A percentile compares a stretch with the other conserved stretches of the same genome.
Conservation (phyloP, 2,797 vertebrate species). For the Neoniphon sammara region DNA sequence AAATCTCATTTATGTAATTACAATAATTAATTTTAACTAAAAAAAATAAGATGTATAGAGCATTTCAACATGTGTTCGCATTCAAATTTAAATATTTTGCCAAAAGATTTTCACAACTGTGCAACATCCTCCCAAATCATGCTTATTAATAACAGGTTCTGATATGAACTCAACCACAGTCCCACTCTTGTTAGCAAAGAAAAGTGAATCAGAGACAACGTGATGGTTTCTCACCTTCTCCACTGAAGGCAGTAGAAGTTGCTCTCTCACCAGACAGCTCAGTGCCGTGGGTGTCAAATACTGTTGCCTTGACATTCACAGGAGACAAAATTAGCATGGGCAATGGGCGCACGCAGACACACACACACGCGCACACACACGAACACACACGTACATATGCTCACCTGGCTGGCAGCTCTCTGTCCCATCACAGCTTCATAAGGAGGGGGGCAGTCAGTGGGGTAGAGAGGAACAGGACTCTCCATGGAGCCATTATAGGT, state of each 20-base stretch:
- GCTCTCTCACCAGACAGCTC: conserved; percentile 89
- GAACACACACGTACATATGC: conserved; percentile 17
- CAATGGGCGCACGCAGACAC: neutral
- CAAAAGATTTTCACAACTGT: neutral
- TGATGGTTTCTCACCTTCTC: conserved; percentile 85
- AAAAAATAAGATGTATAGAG: too few relatives aligned
- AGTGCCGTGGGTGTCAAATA: conserved; percentile 89
- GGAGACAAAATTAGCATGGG: conserved; percentile 36
- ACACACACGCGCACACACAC: conserved; percentile 10
- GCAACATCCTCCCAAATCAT: neutral
- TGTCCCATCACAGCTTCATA: conserved; percentile 97
- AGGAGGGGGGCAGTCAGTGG: conserved; percentile 95
- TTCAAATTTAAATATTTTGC: too few relatives aligned
- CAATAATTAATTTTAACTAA: too few relatives aligned
- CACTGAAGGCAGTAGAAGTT: conserved; percentile 91
- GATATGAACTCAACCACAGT: neutral
- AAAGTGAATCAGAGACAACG: neutral
- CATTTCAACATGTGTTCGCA: too few relatives aligned
- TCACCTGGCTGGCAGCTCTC: conserved; percentile 91
- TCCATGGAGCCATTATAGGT: conserved; percentile 99
- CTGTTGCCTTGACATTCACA: conserved; percentile 86
- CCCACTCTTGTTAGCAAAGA: neutral
- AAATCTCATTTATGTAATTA: neutral
- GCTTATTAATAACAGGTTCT: neutral
- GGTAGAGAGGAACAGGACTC: conserved; percentile 94